Evolutionary conservation across 2,113 vertebrate species (phyloP), one percentile per base, ranked within the genome.

Genomic region (Mastomys coucha): DNA sequence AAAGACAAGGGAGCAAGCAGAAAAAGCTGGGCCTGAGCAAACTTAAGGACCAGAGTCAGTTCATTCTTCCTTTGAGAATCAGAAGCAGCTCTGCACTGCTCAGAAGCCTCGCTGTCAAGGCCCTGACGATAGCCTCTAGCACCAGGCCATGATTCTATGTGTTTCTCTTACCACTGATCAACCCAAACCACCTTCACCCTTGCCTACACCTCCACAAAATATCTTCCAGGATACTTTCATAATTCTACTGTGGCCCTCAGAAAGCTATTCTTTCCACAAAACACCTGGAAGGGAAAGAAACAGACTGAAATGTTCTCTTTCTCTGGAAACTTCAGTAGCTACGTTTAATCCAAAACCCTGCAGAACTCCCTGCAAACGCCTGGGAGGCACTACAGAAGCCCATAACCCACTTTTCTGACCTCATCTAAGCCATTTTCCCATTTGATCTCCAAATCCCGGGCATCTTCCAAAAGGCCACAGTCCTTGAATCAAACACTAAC

Each of bases 311-410:
- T 39, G 70, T 69, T 89, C 93, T 69, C 28, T 84, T 93, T 28
- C 84, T 94, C 77, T 81, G 53, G 73, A 85, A 26, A 75, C 51
- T 88, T 91, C 49, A 91, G 93, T 90, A 60, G 42, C 58, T 84
- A 58, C 31, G 36, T 89, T 96, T 86, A 95, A 95, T 85, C 26
- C 58, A 91, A 80, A 91, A 72, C 89, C 63, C n/a, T 89, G 22
- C 49, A 73, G 94, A 90, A 72, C 86, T 69, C 53, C 36, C 26
- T 65, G n/a, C n/a, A 80, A 75, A 75, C 78, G n/a, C 60, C 89
- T 31, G 1, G 7, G 82, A 93, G 70, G 63, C 45, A 45, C 49
- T 88, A 58, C 5, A 6, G 53, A 65, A 91, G 60, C 49, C 53
- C 70, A 33, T n/a, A 60, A 91, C 45, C 87, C 19, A 7, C 67